Percentiles rank a stretch among this genome's conserved stretches.
phyloP scores from a whole-genome alignment of 2,797 vertebrate genomes.

The Vipera latastei region DNA sequence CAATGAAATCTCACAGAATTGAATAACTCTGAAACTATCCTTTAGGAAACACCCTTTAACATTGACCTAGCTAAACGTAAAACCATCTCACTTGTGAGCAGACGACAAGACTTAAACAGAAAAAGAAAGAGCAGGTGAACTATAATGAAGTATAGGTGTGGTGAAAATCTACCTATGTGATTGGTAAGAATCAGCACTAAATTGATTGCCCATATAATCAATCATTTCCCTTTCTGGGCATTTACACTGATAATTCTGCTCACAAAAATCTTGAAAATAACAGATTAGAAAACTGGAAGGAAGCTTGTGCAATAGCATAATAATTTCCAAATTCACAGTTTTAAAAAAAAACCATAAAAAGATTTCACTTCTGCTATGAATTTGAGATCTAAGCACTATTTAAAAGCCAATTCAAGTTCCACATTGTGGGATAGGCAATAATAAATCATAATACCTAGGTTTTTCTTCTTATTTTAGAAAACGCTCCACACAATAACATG shows the following conservation, averaged over 20 bases:
- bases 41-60: too few species aligned
- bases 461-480: background rate
- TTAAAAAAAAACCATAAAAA: background rate
- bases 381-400: background rate
- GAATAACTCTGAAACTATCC: too few species aligned
- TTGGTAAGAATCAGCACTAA: background rate
- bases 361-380: background rate
- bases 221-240: background rate
- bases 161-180: background rate
- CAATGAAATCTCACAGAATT: too few species aligned
- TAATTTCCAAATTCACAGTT: background rate
- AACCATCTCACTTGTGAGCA: too few species aligned
- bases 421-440: background rate
- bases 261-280: background rate
- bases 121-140: too few species aligned
- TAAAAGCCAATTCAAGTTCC: background rate
- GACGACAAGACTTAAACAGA: too few species aligned
- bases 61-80: too few species aligned
- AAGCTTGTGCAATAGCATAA: background rate
- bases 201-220: background rate
- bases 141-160: too few species aligned
- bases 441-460: background rate
- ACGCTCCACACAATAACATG: background rate
- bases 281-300: background rate
- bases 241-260: background rate